Conservation (phyloP, 2,888 invertebrate species). For the Mechanitis mazaeus region DNA sequence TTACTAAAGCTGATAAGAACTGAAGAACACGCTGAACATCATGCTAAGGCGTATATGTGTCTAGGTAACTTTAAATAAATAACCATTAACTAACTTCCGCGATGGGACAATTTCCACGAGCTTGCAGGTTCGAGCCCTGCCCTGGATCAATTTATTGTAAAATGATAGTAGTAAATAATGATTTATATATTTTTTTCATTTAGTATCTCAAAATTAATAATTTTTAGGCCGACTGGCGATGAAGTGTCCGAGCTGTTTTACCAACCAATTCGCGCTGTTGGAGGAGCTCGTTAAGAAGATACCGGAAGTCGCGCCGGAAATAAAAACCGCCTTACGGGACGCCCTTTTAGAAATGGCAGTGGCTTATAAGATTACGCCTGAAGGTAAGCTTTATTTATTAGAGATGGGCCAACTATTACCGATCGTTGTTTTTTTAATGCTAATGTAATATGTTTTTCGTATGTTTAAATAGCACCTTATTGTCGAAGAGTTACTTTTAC, state of each 20-base stretch:
- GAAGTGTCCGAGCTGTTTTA: constrained; percentile 60
- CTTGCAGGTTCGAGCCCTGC: too few species aligned
- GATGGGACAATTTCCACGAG: too few species aligned
- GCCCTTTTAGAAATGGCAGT: constrained; percentile 81
- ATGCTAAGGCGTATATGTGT: constrained; percentile 84
- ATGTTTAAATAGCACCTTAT: too few species aligned
- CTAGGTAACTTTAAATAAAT: constrained; percentile 66
- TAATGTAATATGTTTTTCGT: too few species aligned
- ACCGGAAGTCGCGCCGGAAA: constrained; percentile 69
- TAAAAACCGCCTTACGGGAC: constrained; percentile 81
- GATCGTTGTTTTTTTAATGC: too few species aligned
- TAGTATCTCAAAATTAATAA: background rate
- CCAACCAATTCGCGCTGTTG: constrained; percentile 58
- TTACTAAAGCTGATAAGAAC: constrained; percentile 81
- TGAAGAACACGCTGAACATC: constrained; percentile 79
- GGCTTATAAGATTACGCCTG: constrained; percentile 73
- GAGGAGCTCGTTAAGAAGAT: constrained; percentile 71
- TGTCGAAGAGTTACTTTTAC: too few species aligned
- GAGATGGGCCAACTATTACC: too few species aligned
- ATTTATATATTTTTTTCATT: background rate
- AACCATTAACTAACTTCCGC: too few species aligned
- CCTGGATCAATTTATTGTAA: too few species aligned
- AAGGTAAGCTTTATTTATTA: constrained; percentile 39
- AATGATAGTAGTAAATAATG: too few species aligned
- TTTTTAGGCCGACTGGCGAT: constrained; percentile 58